Base-by-base conservation (phyloP, 2,797 vertebrate genomes). In the Semotilus atromaculatus region DNA sequence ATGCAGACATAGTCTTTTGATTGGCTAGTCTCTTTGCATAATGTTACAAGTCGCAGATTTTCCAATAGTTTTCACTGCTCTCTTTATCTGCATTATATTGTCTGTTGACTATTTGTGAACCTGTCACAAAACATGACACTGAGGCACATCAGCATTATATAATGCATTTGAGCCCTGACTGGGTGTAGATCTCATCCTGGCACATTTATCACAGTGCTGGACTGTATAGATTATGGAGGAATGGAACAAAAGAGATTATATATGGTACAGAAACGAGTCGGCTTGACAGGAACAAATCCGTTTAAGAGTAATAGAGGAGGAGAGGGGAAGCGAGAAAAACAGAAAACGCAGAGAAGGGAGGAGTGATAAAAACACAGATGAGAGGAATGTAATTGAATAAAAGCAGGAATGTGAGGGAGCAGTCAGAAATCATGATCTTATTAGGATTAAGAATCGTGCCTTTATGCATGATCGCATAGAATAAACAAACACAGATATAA, bases 191-290 rank as follows among this genome's bases (percentile, higher is more conserved):
- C 21, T 31, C 13, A 23, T 73, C 40, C 62, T 55, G 64, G 3
- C 1, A 2, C 62, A 55, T 77, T 38, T 84, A 71, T 84, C 26
- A 70, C 53, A 48, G 66, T 0, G 0, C 66, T 71, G 51, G 75
- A 84, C 26, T 60, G 40, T 79, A 72, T 60, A 81, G 51, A 70
- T 83, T 71, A 76, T 36, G 40, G 58, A 77, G 53, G n/a, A 82
- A 68, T 64, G 40, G 67, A 29, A 64, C 84, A 48, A 80, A 77
- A 60, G 45, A 38, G 85, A 88, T 86, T 89, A 83, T 81, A 83
- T 55, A 19, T 62, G 53, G 79, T 70, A 67, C 36, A 45, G 55
- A 72, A 86, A 76, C 75, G 71, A 88, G 80, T 87, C 78, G 43
- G 79, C 72, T 64, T 67, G 68, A 79, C 29, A 64, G 68, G 66